These are phyloP conservation scores for Rallus crepitans DNA, from an alignment of 2,797 vertebrate species.

Conservation along the genomic window DNA sequence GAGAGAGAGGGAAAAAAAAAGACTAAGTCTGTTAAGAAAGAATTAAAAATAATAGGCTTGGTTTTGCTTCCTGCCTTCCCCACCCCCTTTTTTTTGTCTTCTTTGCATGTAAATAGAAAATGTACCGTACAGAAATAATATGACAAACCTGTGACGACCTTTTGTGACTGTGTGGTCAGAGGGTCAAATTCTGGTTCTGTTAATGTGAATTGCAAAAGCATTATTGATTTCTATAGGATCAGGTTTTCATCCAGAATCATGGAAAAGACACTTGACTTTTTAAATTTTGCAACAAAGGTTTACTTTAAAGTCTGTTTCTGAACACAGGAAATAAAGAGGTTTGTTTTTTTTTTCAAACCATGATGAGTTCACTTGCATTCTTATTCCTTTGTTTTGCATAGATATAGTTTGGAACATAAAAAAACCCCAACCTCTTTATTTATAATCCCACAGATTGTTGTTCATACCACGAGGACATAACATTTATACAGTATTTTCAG, in stretches of 20 bases:
- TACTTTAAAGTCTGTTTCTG: slow-evolving; percentile 17
- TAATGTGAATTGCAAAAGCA: not conserved
- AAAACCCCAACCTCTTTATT: slow-evolving; percentile 9
- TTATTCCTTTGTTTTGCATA: slow-evolving; percentile 31
- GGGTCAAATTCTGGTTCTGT: not conserved
- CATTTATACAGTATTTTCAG: slow-evolving; percentile 14
- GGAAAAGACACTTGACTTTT: not conserved
- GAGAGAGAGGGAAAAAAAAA: not conserved
- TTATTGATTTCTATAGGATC: not conserved
- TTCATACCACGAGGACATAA: not conserved
- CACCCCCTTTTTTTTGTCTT: fast-evolving
- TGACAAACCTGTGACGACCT: not conserved
- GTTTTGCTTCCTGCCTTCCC: not conserved
- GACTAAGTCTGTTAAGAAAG: not conserved
- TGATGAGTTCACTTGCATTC: not conserved
- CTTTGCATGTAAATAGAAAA: not conserved
- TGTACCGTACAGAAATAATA: not conserved
- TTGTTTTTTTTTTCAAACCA: not conserved
- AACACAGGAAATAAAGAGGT: slow-evolving; percentile 11
- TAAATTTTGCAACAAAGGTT: not conserved
- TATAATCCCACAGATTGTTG: not conserved
- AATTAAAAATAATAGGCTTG: not conserved
- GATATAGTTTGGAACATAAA: slow-evolving; percentile 23
- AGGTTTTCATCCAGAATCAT: not conserved
- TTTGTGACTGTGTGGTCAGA: not conserved